Base-by-base conservation (phyloP, 2,113 vertebrate genomes). In the Eublepharis macularius region DNA sequence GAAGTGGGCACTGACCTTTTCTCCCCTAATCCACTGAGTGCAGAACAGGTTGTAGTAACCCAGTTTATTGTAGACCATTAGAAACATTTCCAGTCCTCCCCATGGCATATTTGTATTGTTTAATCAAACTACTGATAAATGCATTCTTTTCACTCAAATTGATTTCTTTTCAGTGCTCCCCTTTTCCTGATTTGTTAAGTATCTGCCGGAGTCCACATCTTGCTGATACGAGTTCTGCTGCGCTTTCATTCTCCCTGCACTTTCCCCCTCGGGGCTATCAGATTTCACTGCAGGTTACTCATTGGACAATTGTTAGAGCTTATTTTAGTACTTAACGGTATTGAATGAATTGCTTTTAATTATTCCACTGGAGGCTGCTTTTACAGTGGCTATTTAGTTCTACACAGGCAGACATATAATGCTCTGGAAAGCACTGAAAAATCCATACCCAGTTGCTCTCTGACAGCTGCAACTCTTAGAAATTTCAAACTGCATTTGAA, bases 131-230 rank as follows among this genome's bases (percentile, higher is more conserved):
- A 89, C 92, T 93, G 91, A 94, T 86, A 92, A 93, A 94, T 85
- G 91, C 63, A 36, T 94, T 92, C 90, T 88, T 95, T 94, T 89
- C 89, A 91, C 91, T 90, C 83, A 81, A 92, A 97, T 84, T 91
- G 92, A 96, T 94, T 96, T 96, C 93, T 96, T 92, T 91, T 92
- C 92, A 92, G 90, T 91, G 74, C 81, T 92, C 63, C 89, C 84
- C 86, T 93, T 91, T 89, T 91, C 92, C 91, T 93, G 95, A 96
- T 95, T 94, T 96, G 94, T 94, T 93, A 96, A 95, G 92, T 87
- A 94, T 91, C 87, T 39, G 85, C 82, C 26, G 3, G 90, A 89
- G 78, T 76, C 89, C 83, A 91, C 86, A 81, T 91, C 90, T 91
- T 80, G 26, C 63, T 93, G 93, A 94, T 75, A 85, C 87, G 21